Evolutionary conservation across 2,797 vertebrate species (phyloP), one percentile per base, ranked within the genome.

Genomic region (Crenuchus spilurus): DNA sequence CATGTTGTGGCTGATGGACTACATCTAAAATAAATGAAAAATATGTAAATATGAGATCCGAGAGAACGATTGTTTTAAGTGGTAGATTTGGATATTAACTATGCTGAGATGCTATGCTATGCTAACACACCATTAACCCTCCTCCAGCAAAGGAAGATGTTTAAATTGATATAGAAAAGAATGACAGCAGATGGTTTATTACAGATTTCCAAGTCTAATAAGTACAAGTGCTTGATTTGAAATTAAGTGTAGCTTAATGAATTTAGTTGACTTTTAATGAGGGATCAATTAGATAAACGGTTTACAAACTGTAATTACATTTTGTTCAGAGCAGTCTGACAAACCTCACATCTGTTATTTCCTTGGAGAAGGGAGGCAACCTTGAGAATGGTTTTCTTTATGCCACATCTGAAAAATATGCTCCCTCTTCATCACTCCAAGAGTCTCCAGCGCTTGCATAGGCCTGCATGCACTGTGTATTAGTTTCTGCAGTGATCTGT

Each of bases 401-500:
- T 51, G 44, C 24, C 5, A 24, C 54, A 20, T 48, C 26, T 52
- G 39, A 52, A 72, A 75, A 42, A 63, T 57, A 77, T n/a, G 10
- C 16, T 24, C 60, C 51, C 69, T 49, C 20, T 58, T 1, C 33
- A 62, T 46, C 52, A 16, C 65, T 54, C 48, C 51, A 30, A 13
- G 60, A 51, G 42, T 70, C 72, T 63, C 57, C 52, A 24, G 42
- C 62, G 67, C 24, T 33, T 51, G 18, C 20, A 46, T 35, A 35
- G 37, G 10, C 28, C 35, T 9, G 39, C 49, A 14, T 14, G 20
- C 18, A 22, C 39, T 57, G 52, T 11, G 35, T 31, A 57, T 74
- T 74, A 20, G 35, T 52, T 76, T 65, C 55, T n/a, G 33, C 7
- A 16, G 62, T 48, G 66, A 68, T 76, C 35, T 70, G 35, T 74